phyloP scores from a whole-genome alignment of 2,113 vertebrate species.

The Corythaeola cristata region DNA sequence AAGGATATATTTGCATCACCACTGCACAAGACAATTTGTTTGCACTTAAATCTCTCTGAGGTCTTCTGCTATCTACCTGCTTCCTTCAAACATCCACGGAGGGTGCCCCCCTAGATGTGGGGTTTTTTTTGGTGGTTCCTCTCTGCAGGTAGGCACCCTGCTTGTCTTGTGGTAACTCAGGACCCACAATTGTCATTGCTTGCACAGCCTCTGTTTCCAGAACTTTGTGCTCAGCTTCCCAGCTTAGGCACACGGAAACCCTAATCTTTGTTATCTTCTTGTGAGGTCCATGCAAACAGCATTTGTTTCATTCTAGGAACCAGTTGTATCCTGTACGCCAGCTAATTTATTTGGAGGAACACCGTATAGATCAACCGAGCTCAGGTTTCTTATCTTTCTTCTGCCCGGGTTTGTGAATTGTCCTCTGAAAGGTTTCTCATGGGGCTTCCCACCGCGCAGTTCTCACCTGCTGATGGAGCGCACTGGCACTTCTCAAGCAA shows the following conservation, averaged over 20 bases:
- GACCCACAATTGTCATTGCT: neutral
- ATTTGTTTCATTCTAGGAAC: neutral
- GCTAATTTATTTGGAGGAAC: constrained; percentile 9
- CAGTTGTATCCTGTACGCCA: neutral
- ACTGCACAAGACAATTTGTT: neutral
- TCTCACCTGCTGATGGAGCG: neutral
- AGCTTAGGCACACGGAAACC: neutral
- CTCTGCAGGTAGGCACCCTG: neutral
- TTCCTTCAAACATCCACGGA: neutral
- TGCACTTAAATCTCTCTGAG: neutral
- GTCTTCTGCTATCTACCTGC: neutral
- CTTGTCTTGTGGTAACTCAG: neutral
- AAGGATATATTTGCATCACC: neutral
- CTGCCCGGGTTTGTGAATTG: neutral
- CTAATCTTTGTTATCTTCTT: neutral
- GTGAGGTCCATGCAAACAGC: neutral
- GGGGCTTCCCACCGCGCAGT: rapidly evolving
- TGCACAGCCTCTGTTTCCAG: neutral
- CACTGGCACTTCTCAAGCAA: rapidly evolving
- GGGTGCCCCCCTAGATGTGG: rapidly evolving
- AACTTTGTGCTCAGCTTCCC: neutral
- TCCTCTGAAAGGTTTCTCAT: neutral
- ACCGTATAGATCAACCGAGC: neutral
- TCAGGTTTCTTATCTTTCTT: constrained; percentile 21
- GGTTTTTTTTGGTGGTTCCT: neutral